phyloP scores from a whole-genome alignment of 1,140 invertebrate species.

The Antheraea pernyi region DNA sequence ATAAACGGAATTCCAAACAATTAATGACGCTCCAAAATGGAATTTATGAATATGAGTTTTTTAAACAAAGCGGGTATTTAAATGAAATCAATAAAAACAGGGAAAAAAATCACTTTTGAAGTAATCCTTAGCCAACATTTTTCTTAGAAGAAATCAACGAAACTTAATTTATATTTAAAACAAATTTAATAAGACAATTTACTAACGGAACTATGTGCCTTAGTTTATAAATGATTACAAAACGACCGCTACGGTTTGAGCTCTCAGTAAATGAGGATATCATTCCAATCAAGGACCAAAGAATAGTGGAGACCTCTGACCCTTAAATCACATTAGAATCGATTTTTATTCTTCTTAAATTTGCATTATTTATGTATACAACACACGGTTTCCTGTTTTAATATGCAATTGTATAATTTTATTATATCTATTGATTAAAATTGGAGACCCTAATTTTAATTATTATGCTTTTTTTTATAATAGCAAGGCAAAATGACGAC shows the following conservation, averaged over 20 bases:
- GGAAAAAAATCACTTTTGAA: too few species aligned
- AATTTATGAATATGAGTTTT: too few species aligned
- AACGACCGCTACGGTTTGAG: not conserved
- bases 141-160: not conserved
- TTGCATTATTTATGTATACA: slow-evolving; percentile 7
- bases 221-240: slow-evolving; percentile 2
- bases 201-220: slow-evolving; percentile 30
- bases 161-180: not conserved
- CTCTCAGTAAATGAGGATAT: not conserved
- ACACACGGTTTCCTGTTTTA: not conserved
- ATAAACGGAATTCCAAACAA: too few species aligned
- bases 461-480: not conserved
- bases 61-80: too few species aligned
- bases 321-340: not conserved
- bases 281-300: not conserved
- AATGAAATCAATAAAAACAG: not conserved
- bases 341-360: slow-evolving; percentile 7
- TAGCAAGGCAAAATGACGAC: too few species aligned
- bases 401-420: not conserved
- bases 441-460: not conserved
- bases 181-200: slow-evolving; percentile 27
- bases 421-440: not conserved
- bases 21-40: too few species aligned
- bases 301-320: not conserved
- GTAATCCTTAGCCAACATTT: not conserved